Base-by-base conservation (phyloP, 2,888 invertebrate genomes). In the Gastracanthus pulcherrimus region DNA sequence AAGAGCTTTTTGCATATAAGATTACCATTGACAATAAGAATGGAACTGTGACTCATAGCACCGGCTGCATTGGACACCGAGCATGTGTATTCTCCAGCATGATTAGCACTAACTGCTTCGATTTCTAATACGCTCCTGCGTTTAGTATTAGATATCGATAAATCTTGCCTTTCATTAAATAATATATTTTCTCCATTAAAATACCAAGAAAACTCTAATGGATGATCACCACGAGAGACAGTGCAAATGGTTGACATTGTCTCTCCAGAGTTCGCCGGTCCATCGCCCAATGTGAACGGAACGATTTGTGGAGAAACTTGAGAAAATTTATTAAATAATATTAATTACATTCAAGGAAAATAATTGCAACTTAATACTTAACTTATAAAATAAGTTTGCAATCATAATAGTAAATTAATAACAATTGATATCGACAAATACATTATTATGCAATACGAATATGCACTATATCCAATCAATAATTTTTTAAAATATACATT, bases 71-170 rank as follows among this genome's bases (percentile, higher is more conserved):
- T 96, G 84, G 93, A 93, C 31, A 96, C 96, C 77, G 94, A 93
- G 89, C 97, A 97, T 60, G 95, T 96, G 88, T 96, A 96, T 89
- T 94, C 93, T 80, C 96, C 96, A 84, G 95, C 94, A 90, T 96
- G 96, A 79, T 93, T 93, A 55, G 94, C 94, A 81, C 94, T 94
- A 58, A 96, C 93, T n/a, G 95, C 93, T 85, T 94, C 94, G 84
- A 96, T 95, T 84, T 93, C 94, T 87, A 95, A 90, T 81, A 95
- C 93, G 84, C 94, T 94, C 87, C 94, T 94, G 84, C 94, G 92
- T 87, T 89, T 89, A 72, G 91, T 76, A 86, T 90, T 92, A 78
- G 93, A 91, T 60, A 94, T 89, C 94, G 92, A 90, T 64, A 90
- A 88, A 45, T 91, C 90, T 26, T 92, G 90, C 29, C 88, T 87